Percentiles rank a stretch among this genome's conserved stretches.
Conservation (phyloP, 2,888 invertebrate species). For the Choristoneura rosaceana region DNA sequence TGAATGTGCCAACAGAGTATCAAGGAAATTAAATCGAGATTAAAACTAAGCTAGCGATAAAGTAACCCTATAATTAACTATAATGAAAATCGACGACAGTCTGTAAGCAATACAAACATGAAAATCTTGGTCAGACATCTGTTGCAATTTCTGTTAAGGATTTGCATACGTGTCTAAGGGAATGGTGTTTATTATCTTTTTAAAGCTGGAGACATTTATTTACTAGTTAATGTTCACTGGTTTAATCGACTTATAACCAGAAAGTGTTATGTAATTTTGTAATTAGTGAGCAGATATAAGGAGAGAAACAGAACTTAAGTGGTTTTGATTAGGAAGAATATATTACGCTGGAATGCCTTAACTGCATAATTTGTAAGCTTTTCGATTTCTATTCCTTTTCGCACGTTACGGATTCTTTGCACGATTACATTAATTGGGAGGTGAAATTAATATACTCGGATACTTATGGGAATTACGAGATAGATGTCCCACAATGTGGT, state of each 20-base stretch:
- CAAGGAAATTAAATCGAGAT: conserved; percentile 16
- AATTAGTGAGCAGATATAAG: conserved; percentile 31
- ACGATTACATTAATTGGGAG: not conserved
- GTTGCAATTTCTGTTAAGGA: conserved; percentile 43
- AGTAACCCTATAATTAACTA: conserved; percentile 19
- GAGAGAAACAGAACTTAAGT: conserved; percentile 6
- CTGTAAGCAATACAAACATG: conserved; percentile 29
- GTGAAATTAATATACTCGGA: no score
- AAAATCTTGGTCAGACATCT: conserved; percentile 37
- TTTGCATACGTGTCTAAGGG: conserved; percentile 43
- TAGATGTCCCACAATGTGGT: no score
- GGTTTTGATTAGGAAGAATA: conserved; percentile 25
- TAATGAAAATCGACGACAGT: conserved; percentile 26
- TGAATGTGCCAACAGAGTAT: conserved; percentile 13
- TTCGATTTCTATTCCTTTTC: conserved; percentile 13
- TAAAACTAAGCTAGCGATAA: conserved; percentile 15
- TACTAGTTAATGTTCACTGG: conserved; percentile 27
- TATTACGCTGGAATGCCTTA: conserved; percentile 22
- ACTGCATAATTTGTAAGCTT: conserved; percentile 19
- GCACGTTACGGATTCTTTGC: not conserved
- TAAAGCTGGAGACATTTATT: conserved; percentile 11
- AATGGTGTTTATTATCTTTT: conserved; percentile 20
- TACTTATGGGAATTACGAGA: no score
- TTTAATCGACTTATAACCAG: conserved; percentile 16
- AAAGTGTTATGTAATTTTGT: conserved; percentile 39